These are phyloP conservation scores for Achroia grisella DNA, from an alignment of 1,140 invertebrate genomes.

Conservation along the genomic window DNA sequence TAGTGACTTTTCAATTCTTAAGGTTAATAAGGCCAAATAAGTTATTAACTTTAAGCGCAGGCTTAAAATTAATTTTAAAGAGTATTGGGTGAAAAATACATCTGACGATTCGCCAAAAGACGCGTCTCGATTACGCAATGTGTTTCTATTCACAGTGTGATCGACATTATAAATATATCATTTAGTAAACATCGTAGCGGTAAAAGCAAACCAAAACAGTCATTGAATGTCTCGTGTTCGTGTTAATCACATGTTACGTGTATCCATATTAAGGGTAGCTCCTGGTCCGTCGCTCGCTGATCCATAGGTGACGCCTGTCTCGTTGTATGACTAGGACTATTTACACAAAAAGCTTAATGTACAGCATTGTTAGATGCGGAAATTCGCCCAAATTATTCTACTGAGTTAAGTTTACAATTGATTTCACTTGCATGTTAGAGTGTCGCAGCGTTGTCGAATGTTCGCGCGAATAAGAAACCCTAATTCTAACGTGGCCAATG, in stretches of 20 bases:
- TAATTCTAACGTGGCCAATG: slow-evolving; percentile 1
- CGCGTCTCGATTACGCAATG: slow-evolving; percentile 40
- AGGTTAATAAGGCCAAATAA: slow-evolving; percentile 64
- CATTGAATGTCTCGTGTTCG: slow-evolving; percentile 53
- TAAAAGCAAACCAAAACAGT: slow-evolving; percentile 70
- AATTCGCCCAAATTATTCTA: slow-evolving; percentile 57
- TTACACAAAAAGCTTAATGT: slow-evolving; percentile 72
- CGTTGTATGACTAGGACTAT: slow-evolving; percentile 43
- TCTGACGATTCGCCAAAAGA: slow-evolving; percentile 49
- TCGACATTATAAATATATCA: slow-evolving; percentile 33
- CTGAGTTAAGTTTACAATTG: slow-evolving; percentile 52
- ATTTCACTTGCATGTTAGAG: slow-evolving; percentile 42
- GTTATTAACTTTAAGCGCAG: slow-evolving; percentile 49
- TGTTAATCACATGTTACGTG: slow-evolving; percentile 70
- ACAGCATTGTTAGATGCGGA: slow-evolving; percentile 70
- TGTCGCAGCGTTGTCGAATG: slow-evolving; percentile 22
- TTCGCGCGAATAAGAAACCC: slow-evolving; percentile 9
- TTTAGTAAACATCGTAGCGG: slow-evolving; percentile 70
- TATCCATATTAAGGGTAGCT: slow-evolving; percentile 18
- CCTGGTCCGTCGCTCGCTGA: slow-evolving; percentile 29
- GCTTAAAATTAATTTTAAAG: slow-evolving; percentile 50
- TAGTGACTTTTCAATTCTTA: slow-evolving; percentile 35
- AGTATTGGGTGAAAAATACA: slow-evolving; percentile 73
- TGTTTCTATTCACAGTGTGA: slow-evolving; percentile 39
- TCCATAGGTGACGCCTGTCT: slow-evolving; percentile 29